These are phyloP conservation scores for Chlorodrepanis virens DNA, from an alignment of 2,113 vertebrate genomes.

Conservation along the genomic window DNA sequence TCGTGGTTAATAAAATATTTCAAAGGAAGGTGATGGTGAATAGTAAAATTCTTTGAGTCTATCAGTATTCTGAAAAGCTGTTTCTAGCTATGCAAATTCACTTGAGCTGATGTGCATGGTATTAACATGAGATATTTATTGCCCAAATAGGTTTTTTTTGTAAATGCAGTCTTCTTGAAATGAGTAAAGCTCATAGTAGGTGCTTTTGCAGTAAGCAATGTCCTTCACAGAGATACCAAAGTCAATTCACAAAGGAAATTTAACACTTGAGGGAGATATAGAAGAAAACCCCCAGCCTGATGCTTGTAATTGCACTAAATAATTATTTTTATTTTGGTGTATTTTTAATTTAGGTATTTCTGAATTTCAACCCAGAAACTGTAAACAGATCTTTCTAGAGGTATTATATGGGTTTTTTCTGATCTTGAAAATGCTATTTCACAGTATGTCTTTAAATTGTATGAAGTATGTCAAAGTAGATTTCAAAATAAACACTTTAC, in stretches of 20 bases:
- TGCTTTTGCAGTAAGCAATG: background rate
- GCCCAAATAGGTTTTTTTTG: background rate
- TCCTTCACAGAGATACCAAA: background rate
- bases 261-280: background rate
- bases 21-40: background rate
- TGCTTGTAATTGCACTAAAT: background rate
- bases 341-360: background rate
- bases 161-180: background rate
- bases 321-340: background rate
- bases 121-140: background rate
- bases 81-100: background rate
- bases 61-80: background rate
- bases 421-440: background rate
- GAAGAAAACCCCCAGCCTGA: background rate
- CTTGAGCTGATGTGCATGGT: background rate
- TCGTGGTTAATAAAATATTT: slow-evolving; percentile 34
- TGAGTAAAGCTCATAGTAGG: slow-evolving; percentile 2
- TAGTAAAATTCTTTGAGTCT: background rate
- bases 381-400: background rate
- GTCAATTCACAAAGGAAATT: background rate
- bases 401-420: background rate
- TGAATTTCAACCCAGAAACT: background rate
- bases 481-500: slow-evolving; percentile 26
- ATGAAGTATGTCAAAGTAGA: background rate
- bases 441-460: background rate